These are phyloP conservation scores for Pavo muticus DNA, from an alignment of 2,113 vertebrate genomes.

Conservation along the genomic window DNA sequence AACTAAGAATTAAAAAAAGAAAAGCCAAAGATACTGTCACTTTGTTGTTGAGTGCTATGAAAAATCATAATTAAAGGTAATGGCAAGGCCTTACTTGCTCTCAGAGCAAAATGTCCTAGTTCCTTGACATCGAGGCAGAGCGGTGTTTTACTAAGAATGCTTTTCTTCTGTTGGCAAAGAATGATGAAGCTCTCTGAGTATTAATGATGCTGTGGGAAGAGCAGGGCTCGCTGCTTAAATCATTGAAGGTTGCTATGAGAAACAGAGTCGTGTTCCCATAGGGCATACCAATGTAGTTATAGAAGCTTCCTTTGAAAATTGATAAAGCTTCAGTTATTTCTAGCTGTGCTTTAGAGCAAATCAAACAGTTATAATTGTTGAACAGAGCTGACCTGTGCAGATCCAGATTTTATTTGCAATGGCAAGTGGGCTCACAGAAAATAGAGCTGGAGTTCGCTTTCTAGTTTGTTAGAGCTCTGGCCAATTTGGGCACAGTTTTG, in stretches of 20 bases:
- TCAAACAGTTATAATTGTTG: neutral
- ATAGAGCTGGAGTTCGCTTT: neutral
- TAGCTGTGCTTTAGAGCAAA: neutral
- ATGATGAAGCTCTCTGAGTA: neutral
- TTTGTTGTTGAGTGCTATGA: neutral
- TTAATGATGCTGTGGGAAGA: neutral
- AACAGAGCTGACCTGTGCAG: neutral
- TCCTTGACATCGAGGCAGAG: neutral
- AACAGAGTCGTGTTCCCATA: constrained; percentile 15
- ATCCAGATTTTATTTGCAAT: neutral
- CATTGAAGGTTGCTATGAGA: constrained; percentile 23
- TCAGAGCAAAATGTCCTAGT: neutral
- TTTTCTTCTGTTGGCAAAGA: neutral
- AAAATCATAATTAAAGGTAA: neutral
- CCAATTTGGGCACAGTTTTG: neutral
- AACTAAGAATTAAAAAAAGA: neutral
- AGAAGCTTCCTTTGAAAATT: constrained; percentile 4
- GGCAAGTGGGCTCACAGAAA: neutral
- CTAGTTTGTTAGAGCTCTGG: neutral
- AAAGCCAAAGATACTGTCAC: neutral
- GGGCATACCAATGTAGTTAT: neutral
- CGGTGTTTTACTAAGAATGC: neutral
- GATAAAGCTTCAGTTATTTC: constrained; percentile 6
- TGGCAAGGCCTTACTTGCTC: neutral
- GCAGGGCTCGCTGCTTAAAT: neutral